Conservation (phyloP, 2,797 vertebrate genomes). For the Hirundo rustica region DNA sequence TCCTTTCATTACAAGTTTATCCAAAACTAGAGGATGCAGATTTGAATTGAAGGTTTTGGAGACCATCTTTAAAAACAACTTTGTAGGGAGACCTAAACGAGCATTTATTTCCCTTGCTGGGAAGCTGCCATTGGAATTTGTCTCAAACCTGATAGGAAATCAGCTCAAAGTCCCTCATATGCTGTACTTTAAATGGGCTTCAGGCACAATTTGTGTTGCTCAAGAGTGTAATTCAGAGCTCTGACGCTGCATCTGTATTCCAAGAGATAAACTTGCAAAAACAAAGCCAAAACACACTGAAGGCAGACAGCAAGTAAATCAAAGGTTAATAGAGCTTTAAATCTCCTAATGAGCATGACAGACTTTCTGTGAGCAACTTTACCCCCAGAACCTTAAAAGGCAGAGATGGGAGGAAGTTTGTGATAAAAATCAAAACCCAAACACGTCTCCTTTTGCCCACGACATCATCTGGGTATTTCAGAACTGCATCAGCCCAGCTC, state of each 20-base stretch:
- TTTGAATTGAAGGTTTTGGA: background rate
- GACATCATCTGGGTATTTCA: background rate
- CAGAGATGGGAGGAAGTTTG: background rate
- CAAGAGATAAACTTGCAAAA: constrained; percentile 36
- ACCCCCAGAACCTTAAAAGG: constrained; percentile 32
- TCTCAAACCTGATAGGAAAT: constrained; percentile 29
- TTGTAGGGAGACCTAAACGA: background rate
- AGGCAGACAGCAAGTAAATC: background rate
- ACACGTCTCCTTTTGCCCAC: background rate
- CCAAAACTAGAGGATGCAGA: background rate
- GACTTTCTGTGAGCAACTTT: constrained; percentile 1
- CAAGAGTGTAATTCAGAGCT: background rate
- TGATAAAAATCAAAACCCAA: constrained; percentile 25
- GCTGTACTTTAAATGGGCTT: background rate
- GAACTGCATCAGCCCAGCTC: background rate
- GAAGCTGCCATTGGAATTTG: background rate
- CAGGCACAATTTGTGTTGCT: background rate
- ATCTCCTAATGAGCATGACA: background rate
- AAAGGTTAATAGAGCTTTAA: constrained; percentile 39
- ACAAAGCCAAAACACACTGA: constrained; percentile 14
- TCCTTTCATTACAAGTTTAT: background rate
- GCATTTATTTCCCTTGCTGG: background rate
- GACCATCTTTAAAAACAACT: background rate
- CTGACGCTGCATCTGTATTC: background rate
- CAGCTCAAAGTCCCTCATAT: background rate